These are phyloP conservation scores for Orthonevra nobilis DNA, from an alignment of 2,888 invertebrate species.

Conservation along the genomic window DNA sequence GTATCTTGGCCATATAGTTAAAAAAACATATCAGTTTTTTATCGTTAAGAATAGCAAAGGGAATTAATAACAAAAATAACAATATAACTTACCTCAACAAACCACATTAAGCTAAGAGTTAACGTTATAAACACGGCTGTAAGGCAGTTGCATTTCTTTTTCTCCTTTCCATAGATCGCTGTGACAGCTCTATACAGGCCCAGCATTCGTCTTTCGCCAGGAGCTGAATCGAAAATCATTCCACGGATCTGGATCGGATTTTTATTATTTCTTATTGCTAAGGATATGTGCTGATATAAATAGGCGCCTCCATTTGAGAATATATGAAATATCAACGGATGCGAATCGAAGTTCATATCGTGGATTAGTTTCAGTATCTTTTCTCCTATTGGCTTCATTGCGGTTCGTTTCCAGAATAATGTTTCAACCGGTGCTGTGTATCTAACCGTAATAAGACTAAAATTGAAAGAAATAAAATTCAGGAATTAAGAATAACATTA, in stretches of 20 bases:
- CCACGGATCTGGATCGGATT: slow-evolving; percentile 82
- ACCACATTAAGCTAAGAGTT: slow-evolving; percentile 83
- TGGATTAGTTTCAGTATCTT: slow-evolving; percentile 84
- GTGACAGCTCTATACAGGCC: slow-evolving; percentile 83
- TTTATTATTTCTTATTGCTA: slow-evolving; percentile 82
- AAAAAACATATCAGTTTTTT: too few species aligned
- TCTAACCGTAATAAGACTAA: slow-evolving; percentile 86
- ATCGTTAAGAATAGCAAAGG: too few species aligned
- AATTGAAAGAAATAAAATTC: slow-evolving; percentile 62
- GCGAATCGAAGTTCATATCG: slow-evolving; percentile 85
- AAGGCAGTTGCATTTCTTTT: slow-evolving; percentile 81
- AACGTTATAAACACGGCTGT: slow-evolving; percentile 81
- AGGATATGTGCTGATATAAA: slow-evolving; percentile 85
- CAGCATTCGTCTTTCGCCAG: slow-evolving; percentile 82
- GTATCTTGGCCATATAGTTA: too few species aligned
- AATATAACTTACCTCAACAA: slow-evolving; percentile 83
- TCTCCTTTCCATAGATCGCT: slow-evolving; percentile 83
- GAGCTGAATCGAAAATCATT: slow-evolving; percentile 87
- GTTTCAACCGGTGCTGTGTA: slow-evolving; percentile 86
- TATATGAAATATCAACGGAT: slow-evolving; percentile 87
- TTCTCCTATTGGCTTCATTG: slow-evolving; percentile 83
- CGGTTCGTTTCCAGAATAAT: slow-evolving; percentile 84
- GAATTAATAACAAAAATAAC: too few species aligned
- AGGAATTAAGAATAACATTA: too few species aligned
- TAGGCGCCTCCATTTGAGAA: slow-evolving; percentile 90